phyloP scores from a whole-genome alignment of 2,113 vertebrate genomes.

The Natator depressus region DNA sequence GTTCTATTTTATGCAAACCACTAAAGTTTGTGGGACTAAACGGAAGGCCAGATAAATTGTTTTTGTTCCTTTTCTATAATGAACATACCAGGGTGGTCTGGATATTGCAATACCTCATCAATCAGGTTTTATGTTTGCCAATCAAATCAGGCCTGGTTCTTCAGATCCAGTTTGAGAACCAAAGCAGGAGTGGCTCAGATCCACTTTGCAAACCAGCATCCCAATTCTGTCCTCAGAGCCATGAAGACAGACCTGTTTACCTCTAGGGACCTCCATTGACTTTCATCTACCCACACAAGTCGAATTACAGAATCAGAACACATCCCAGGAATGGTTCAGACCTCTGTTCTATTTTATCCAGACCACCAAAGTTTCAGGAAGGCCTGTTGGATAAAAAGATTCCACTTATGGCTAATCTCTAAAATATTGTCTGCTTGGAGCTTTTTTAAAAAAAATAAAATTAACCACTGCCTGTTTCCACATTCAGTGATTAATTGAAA shows the following conservation, averaged over 20 bases:
- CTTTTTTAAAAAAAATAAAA: too few relatives aligned
- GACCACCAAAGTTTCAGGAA: not conserved
- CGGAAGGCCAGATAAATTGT: not conserved
- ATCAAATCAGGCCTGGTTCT: not conserved
- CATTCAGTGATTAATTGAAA: not conserved
- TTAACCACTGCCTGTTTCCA: not conserved
- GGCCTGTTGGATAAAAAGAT: rapidly evolving
- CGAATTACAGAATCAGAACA: not conserved
- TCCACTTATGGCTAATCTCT: not conserved
- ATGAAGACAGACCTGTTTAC: rapidly evolving
- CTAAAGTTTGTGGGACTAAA: not conserved
- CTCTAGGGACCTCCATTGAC: not conserved
- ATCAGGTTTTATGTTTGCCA: not conserved
- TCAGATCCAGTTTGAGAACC: not conserved
- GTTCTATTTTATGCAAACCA: not conserved
- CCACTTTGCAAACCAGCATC: not conserved
- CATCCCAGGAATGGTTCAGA: not conserved
- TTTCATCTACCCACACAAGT: rapidly evolving
- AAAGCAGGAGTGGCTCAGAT: not conserved
- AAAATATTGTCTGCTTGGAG: not conserved
- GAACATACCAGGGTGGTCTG: not conserved
- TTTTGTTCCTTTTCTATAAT: not conserved
- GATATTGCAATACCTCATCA: not conserved
- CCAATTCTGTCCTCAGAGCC: not conserved
- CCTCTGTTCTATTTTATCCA: not conserved